Evolutionary conservation across 1,140 invertebrate genomes (phyloP), one percentile per base, ranked within the genome.

Genomic region (Caerostris extrusa): DNA sequence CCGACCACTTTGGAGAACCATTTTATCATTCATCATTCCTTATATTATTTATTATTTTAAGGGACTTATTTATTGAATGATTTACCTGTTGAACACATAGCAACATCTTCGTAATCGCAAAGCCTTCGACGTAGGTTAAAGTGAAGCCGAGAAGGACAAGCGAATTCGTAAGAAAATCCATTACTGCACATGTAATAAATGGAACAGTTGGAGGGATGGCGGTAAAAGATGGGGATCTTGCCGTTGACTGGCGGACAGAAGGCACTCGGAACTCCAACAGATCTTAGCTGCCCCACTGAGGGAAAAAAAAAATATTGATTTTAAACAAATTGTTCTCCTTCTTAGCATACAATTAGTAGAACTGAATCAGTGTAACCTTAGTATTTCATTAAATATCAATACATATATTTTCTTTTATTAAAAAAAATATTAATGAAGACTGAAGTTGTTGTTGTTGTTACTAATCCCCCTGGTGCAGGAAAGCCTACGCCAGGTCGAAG

Each of bases 121-220:
- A 53, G 4, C n/a, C 67, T 93, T 53, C 55, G 58, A 3, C 58
- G 10, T 3, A 93, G 86, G 8, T 93, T 93, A 58, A 93, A 93
- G 34, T 93, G 92, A 0, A 93, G 81, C 12, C 86, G 60, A 7
- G 92, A 67, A 8, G 92, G 92, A 71, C 92, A 93, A 3, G 34
- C 14, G 69, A 93, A 93, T 82, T 93, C 69, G 50, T 88, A 93
- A 3, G 92, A 67, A 17, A 77, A 55, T 60, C 92, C 92, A 57
- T 93, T 53, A 53, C n/a, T 34, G 58, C 92, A 93, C 69, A 93
- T 34, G 57, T 64, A 93, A 17, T 93, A 93, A 50, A 89, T 17
- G 19, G 85, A 89, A 50, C 92, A 93, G 85, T 93, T 93, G 56
- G 56, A 17, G 14, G 85, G 85, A 53, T 93, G 92, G 1, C 58